These are phyloP conservation scores for Drosophila pallidifrons DNA, from an alignment of 1,140 invertebrate species.

Conservation along the genomic window DNA sequence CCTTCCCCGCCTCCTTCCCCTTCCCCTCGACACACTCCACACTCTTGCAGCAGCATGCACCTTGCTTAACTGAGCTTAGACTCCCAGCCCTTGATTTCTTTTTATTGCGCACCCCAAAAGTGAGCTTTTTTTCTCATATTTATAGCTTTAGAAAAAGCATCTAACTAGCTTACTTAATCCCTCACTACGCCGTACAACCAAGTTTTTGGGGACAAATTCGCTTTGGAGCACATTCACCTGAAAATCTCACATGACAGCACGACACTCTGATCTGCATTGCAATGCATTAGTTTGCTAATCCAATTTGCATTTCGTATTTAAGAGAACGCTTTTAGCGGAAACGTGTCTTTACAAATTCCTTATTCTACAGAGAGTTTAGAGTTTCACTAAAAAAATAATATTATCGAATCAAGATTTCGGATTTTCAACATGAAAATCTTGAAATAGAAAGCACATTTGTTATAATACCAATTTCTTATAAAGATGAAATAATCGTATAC, in stretches of 20 bases:
- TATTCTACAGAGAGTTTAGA: no score
- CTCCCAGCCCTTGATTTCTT: conserved; percentile 19
- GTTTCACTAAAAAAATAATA: no score
- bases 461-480: no score
- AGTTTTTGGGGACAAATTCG: conserved; percentile 16
- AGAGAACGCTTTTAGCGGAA: no score
- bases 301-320: background rate
- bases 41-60: background rate
- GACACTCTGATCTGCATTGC: background rate
- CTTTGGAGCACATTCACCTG: background rate
- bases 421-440: no score
- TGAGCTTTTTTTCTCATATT: conserved; percentile 28
- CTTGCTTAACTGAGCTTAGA: conserved; percentile 25
- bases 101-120: conserved; percentile 5
- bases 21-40: background rate
- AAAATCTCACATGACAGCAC: background rate
- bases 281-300: background rate
- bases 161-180: conserved; percentile 17
- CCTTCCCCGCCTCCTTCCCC: background rate
- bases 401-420: no score
- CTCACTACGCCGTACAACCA: conserved; percentile 1
- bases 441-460: no score
- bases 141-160: conserved; percentile 26
- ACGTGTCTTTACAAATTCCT: no score
- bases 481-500: no score